Conservation (phyloP, 2,888 invertebrate genomes). For the Tanaodytes sp. region DNA sequence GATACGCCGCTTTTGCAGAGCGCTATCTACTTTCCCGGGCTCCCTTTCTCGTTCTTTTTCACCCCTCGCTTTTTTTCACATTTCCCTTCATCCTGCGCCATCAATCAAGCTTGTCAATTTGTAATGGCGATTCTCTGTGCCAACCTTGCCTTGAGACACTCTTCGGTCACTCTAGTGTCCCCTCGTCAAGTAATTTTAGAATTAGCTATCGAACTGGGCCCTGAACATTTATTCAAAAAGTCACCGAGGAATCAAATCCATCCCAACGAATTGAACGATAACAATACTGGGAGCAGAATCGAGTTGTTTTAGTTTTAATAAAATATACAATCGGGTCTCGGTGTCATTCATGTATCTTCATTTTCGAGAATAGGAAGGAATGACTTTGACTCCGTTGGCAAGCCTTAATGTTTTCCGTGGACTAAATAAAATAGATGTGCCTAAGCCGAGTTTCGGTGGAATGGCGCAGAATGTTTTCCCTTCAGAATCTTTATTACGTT, state of each 20-base stretch:
- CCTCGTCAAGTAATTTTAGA: constrained; percentile 35
- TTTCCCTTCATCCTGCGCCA: constrained; percentile 67
- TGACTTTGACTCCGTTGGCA: constrained; percentile 9
- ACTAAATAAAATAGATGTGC: constrained; percentile 72
- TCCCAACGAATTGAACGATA: too few relatives aligned
- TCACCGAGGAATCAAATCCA: too few relatives aligned
- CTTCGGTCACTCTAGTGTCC: constrained; percentile 39
- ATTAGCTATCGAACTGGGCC: constrained; percentile 13
- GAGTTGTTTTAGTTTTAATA: too few relatives aligned
- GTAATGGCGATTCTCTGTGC: constrained; percentile 75
- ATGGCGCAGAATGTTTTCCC: constrained; percentile 63
- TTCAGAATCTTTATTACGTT: constrained; percentile 38
- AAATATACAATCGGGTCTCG: constrained; percentile 20
- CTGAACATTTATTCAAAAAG: too few relatives aligned
- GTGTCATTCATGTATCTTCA: constrained; percentile 38
- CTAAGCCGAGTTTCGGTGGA: constrained; percentile 69
- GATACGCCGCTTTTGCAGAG: constrained; percentile 62
- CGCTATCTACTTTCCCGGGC: constrained; percentile 63
- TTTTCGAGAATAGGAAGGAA: constrained; percentile 28
- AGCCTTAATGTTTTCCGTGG: constrained; percentile 63
- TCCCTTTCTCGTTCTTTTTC: constrained; percentile 57
- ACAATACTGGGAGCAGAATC: too few relatives aligned
- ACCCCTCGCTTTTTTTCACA: constrained; percentile 52
- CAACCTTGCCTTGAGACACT: constrained; percentile 68
- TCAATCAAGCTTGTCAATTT: constrained; percentile 76